Evolutionary conservation across 53 echinoderm and acorn worm species (phyloP), one percentile per base, ranked within the genome.

Genomic region (Mesocentrotus franciscanus): DNA sequence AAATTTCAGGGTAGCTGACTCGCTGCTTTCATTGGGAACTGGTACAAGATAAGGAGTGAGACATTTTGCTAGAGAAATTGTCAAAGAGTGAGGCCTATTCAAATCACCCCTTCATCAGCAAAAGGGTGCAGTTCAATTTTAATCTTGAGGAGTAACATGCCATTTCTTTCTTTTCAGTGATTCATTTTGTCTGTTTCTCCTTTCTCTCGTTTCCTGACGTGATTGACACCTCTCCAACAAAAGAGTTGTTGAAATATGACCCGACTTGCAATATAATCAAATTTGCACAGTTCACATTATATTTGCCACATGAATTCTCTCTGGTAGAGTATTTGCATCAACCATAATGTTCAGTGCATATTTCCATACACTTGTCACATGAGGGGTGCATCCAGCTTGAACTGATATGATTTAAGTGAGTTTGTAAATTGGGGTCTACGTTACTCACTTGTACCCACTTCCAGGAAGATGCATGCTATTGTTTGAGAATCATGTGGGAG

Each of bases 231-330:
- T 76, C 76, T 76, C 76, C 33, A 30, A 76, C 76, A 76, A 76
- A 72, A 14, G 76, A 76, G 14, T 13, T 76, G 76, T 32, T 76
- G 76, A 76, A 76, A 76, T 76, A 15, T 76, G 76, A 76, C 76
- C 76, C 10, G 33, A 76, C 76, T 76, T 76, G 76, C 76, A 76
- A 76, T 76, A 76, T 32, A 76, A 76, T 76, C 76, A 76, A 76
- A 76, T 76, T 76, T 76, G 76, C 30, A 76, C 76, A 76, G n/a
- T 76, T 76, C 76, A 76, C 76, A 76, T 76, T 76, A 14, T 76
- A 76, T 76, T 76, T 76, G 76, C 76, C 32, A 76, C 76, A 76
- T 33, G 14, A 76, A 33, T 12, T 76, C 33, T 76, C 76, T 76
- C 33, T 76, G 10, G 76, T 76, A 12, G 76, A 76, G 76, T 76